Evolutionary conservation across 2,888 invertebrate species (phyloP).

Genomic region (Campopleginae sp.): DNA sequence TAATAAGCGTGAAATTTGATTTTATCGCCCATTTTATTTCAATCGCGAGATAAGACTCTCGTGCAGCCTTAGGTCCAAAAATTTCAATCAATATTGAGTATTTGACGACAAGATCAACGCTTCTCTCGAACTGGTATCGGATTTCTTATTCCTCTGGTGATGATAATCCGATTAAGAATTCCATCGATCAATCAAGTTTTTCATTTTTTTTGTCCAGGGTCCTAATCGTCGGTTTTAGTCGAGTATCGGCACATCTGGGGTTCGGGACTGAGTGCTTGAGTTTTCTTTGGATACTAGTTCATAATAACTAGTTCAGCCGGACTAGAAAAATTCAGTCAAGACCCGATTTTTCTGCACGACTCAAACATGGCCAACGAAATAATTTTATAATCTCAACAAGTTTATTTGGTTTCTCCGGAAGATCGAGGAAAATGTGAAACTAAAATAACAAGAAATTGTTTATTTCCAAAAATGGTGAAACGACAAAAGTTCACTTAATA

Average conservation of each 20-base stretch:
- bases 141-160: slow-evolving; percentile 6
- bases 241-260: not conserved
- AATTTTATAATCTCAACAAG: too few species aligned
- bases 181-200: not conserved
- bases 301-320: not conserved
- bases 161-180: not conserved
- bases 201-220: slow-evolving; percentile 21
- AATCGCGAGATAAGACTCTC: not conserved
- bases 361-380: too few species aligned
- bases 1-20: not conserved
- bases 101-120: slow-evolving; percentile 4
- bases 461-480: too few species aligned
- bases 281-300: not conserved
- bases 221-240: slow-evolving; percentile 22
- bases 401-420: too few species aligned
- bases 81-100: slow-evolving; percentile 8
- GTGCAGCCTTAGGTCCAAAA: not conserved
- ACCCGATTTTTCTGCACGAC: too few species aligned
- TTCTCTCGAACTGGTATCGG: slow-evolving; percentile 34
- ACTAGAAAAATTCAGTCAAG: not conserved
- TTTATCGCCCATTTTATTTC: not conserved
- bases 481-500: too few species aligned
- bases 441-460: too few species aligned
- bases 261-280: not conserved
- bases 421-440: too few species aligned